Base-by-base conservation (phyloP, 2,888 invertebrate genomes). In the Nasonovia ribisnigri region DNA sequence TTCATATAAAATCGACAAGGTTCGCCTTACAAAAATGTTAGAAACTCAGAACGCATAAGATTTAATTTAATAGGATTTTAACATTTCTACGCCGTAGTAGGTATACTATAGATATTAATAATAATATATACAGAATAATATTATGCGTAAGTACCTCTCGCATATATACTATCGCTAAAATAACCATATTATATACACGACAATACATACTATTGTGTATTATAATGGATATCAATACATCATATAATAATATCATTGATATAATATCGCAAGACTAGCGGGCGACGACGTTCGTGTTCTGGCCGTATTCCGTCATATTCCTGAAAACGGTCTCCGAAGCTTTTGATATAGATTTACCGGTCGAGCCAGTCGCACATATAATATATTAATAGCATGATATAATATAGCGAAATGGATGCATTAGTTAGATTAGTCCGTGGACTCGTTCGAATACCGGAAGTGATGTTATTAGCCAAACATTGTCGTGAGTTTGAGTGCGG, bases 381-480 rank as follows among this genome's bases (percentile, higher is more conserved):
- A 16, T 13, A 13, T 67, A 67, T 51, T 43, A 57, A 43, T 86
- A 5, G 13, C 4, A 20, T 36, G 16, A 51, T 51, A 51, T 51
- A 26, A 84, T 84, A n/a, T 20, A 3, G 13, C 43, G 36, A 46
- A 42, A 93, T 57, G 84, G 89, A 89, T n/a, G 90, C 93, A 90
- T 93, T 93, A 93, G 93, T 93, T 42, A 90, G 93, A 93, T 93
- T 93, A 86, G 84, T 36, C 60, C 36, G 42, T 20, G 87, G 92
- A 43, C 13, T 20, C 13, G 60, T 46, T 46, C n/a, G 29, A 67
- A 57, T 43, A 84, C 77, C 88, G 57, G 46, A 86, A 86, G 93
- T 51, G 90, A 93, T 86, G 90, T 93, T 93, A 90, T 93, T 93
- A 93, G 60, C 90, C 86, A 90, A 93, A 93, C 93, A 60, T 90